Percentiles rank a stretch among this genome's conserved stretches.
phyloP scores from a whole-genome alignment of 2,888 invertebrate genomes.

The Spodoptera picta region DNA sequence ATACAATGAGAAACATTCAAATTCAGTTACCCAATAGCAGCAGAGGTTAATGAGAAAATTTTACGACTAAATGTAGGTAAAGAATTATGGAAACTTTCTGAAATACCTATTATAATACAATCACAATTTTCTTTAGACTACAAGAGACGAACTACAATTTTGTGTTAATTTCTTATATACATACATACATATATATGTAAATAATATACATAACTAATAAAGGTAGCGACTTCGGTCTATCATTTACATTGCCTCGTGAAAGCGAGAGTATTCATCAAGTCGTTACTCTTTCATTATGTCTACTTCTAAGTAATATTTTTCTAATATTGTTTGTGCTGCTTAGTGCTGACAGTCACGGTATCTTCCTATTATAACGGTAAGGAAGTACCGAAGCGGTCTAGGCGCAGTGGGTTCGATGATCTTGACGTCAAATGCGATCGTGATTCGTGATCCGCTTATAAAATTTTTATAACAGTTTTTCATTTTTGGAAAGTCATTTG shows the following conservation, averaged over 20 bases:
- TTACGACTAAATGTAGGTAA: conserved; percentile 3
- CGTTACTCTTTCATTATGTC: conserved; percentile 2
- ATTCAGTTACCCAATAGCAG: background rate
- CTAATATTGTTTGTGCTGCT: conserved; percentile 7
- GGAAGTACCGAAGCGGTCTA: conserved; percentile 8
- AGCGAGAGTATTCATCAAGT: conserved; percentile 7
- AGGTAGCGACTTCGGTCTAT: no score
- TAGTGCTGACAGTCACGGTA: conserved; percentile 34
- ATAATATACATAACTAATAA: no score
- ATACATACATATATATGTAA: background rate
- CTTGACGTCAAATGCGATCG: no score
- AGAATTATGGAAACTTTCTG: no score
- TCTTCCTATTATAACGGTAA: conserved; percentile 21
- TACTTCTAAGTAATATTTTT: conserved; percentile 12
- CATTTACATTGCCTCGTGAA: conserved; percentile 30
- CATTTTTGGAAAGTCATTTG: no score
- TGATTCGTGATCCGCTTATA: no score
- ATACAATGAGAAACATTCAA: background rate
- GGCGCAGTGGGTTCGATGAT: conserved; percentile 21
- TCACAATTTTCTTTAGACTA: no score
- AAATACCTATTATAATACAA: no score
- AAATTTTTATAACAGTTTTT: no score
- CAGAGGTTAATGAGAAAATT: conserved; percentile 18
- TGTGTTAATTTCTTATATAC: conserved; percentile 24
- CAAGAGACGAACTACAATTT: background rate